Base-by-base conservation (phyloP, 2,797 vertebrate species). In the Capromys pilorides region DNA sequence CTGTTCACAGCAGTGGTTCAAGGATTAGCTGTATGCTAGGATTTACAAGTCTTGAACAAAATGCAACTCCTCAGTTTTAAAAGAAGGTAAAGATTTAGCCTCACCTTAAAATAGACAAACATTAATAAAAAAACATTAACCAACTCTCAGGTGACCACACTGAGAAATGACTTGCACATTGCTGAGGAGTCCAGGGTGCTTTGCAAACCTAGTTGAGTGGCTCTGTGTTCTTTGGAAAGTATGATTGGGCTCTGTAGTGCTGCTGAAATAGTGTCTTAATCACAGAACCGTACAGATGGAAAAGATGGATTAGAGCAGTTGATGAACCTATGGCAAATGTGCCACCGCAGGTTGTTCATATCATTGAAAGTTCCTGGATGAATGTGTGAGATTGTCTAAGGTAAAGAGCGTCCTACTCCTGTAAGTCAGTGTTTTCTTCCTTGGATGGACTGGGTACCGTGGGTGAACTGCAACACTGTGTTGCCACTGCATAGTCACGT, bases 271-370 rank as follows among this genome's bases (percentile, higher is more conserved):
- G 2, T 4, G 0, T 3, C 84, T 39, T 54, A 45, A 18, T 3
- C 31, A 31, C 31, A 33, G 59, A 61, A 26, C 54, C 21, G 0
- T 2, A 0, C 2, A 0, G 67, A 21, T 8, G 0, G 36, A 5
- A 39, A 24, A 59, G 33, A 51, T 3, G 8, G 41, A 16, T 24
- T 12, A 75, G 39, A 75, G 39, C 39, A 45, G 71, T 13, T 45
- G 24, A 24, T 36, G 9, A 71, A 71, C 36, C n/a, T 39, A 12
- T 22, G 19, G 69, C 69, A 71, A 4, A 19, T 9, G 8, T 71
- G n/a, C n/a, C 4, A 2, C n/a, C 3, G 18, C 10, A 36, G n/a
- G n/a, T 19, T 39, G 24, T 75, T 14, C 26, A 24, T 75, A 75
- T 45, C 71, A 28, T 3, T 73, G 39, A 73, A 41, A 41, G 26